Conservation (phyloP, 2,888 invertebrate species). For the Drosophila maculinotata region DNA sequence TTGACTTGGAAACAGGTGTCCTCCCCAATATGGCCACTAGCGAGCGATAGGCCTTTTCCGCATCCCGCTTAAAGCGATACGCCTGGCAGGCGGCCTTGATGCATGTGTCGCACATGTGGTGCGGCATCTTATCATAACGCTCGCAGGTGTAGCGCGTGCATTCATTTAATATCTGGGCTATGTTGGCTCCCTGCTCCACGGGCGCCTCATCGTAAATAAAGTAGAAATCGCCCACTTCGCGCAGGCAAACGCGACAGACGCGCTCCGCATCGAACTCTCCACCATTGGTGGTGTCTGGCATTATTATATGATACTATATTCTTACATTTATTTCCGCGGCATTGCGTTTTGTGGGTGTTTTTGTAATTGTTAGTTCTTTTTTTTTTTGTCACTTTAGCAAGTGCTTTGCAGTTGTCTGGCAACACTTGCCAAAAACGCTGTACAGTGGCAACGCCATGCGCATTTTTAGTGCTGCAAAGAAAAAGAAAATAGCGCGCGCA, state of each 20-base stretch:
- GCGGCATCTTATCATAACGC: slow-evolving; percentile 84
- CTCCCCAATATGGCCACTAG: slow-evolving; percentile 74
- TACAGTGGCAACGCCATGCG: slow-evolving; percentile 25
- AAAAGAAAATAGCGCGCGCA: not conserved
- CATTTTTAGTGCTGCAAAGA: not conserved
- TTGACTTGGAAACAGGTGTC: slow-evolving; percentile 33
- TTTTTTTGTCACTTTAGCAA: slow-evolving; percentile 37
- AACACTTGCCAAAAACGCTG: slow-evolving; percentile 8
- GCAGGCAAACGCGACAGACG: slow-evolving; percentile 83
- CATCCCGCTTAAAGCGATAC: slow-evolving; percentile 82
- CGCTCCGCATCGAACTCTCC: slow-evolving; percentile 68
- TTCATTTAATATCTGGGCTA: slow-evolving; percentile 81
- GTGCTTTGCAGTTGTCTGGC: slow-evolving; percentile 22
- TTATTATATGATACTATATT: slow-evolving; percentile 16
- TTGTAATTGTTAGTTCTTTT: slow-evolving; percentile 28
- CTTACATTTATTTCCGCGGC: slow-evolving; percentile 18
- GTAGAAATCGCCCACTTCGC: slow-evolving; percentile 67
- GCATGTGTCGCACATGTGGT: slow-evolving; percentile 83
- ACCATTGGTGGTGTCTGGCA: slow-evolving; percentile 44
- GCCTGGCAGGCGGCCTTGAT: slow-evolving; percentile 78
- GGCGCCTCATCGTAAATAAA: slow-evolving; percentile 80
- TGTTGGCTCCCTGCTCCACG: slow-evolving; percentile 62
- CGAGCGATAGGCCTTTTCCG: slow-evolving; percentile 81
- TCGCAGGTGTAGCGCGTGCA: slow-evolving; percentile 83
- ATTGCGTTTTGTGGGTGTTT: slow-evolving; percentile 27